Evolutionary conservation across 2,113 vertebrate genomes (phyloP), one percentile per base, ranked within the genome.

Genomic region (Nanorana parkeri): DNA sequence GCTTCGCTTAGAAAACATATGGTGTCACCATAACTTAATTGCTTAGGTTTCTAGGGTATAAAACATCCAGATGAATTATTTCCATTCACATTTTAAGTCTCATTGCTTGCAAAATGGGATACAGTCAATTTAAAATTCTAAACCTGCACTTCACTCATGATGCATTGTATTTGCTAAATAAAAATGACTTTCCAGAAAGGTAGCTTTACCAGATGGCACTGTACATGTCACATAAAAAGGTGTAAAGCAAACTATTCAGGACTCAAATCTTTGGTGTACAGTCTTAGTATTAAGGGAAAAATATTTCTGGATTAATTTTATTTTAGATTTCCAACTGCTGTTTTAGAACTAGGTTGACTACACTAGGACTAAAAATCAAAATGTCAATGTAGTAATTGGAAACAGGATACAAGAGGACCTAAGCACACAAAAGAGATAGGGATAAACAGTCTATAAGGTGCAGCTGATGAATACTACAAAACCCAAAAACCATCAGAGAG

Each of bases 11-110:
- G 41, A 77, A 65, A 51, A 66, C 75, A 65, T 77, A 77, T 65
- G 75, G 75, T 28, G 61, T 24, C 74, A 51, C 36, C 32, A 77
- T 61, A 51, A 77, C 36, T 20, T 77, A 77, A 77, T 65, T 77
- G 41, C 41, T 77, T 52, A 65, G 21, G 36, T 67, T 65, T 54
- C 36, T 19, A 65, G 41, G 75, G 75, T 19, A 52, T 54, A 28
- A 77, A 54, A 26, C 28, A 51, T 52, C 75, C 23, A 66, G 19
- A 77, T 66, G 36, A 77, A 77, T 65, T 78, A 78, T 29, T 67
- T 78, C 17, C 10, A 66, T 24, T 21, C 36, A 63, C 20, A 76
- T 63, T 29, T 76, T 76, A 76, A 63, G 55, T 76, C 58, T 24
- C 23, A 17, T 17, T 47, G 29, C 26, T 67, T n/a, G 17, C 61